These are phyloP conservation scores for Geophilus truncorum DNA, from an alignment of 2,888 invertebrate genomes.

Conservation along the genomic window DNA sequence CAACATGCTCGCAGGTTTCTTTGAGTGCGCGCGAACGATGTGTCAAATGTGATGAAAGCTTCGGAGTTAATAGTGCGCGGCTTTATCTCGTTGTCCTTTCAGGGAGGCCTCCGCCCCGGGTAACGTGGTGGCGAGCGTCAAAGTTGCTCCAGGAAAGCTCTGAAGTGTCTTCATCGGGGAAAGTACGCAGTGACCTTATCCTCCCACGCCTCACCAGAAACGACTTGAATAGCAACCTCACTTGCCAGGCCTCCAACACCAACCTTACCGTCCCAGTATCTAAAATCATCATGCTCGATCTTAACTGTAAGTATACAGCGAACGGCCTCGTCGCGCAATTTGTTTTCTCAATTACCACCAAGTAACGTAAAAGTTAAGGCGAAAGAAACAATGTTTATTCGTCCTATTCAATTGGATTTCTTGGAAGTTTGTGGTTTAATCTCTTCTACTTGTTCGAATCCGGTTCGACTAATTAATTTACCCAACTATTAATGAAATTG, in stretches of 20 bases:
- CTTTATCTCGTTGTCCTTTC: conserved; percentile 36
- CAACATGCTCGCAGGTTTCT: neutral
- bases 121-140: conserved; percentile 76
- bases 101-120: conserved; percentile 74
- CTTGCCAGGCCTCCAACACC: conserved; percentile 38
- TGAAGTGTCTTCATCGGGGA: conserved; percentile 55
- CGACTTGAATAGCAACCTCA: conserved; percentile 35
- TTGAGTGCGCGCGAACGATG: neutral
- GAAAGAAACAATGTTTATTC: neutral
- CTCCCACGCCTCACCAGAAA: conserved; percentile 33
- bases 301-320: conserved; percentile 36
- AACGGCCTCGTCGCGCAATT: neutral
- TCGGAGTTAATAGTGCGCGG: conserved; percentile 1
- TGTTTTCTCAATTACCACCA: neutral
- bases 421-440: neutral
- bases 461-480: neutral
- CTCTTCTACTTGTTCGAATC: neutral
- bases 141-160: conserved; percentile 72
- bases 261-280: conserved; percentile 37
- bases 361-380: too few relatives aligned
- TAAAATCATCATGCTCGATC: conserved; percentile 35
- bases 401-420: neutral
- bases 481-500: neutral
- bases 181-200: conserved; percentile 32
- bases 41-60: conserved; percentile 20